phyloP scores from a whole-genome alignment of 2,113 vertebrate genomes.

The Chauna torquata region DNA sequence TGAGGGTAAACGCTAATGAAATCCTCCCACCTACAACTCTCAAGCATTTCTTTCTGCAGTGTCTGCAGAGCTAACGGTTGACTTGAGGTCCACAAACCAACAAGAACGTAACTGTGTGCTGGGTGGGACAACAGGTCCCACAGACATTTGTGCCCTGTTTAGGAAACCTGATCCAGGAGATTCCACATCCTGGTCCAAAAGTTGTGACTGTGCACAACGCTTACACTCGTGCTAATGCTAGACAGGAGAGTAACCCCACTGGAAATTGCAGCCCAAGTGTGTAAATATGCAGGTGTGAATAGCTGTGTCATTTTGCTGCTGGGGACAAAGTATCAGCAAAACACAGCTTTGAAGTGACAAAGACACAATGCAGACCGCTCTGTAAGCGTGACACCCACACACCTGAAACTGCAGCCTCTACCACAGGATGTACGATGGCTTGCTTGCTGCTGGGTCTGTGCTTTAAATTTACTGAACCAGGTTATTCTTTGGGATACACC shows the following conservation, averaged over 20 bases:
- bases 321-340: background rate
- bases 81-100: background rate
- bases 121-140: background rate
- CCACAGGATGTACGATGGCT: too few species aligned
- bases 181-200: background rate
- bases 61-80: background rate
- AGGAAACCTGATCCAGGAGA: background rate
- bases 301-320: background rate
- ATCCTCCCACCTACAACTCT: background rate
- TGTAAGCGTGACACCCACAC: background rate
- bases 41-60: background rate
- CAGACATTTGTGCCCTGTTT: background rate
- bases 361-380: background rate
- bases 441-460: background rate
- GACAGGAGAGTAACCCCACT: background rate
- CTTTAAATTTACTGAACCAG: background rate
- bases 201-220: fast-evolving
- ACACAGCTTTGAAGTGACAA: background rate
- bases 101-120: background rate
- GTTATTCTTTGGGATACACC: background rate
- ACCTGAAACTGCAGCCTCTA: background rate
- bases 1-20: background rate
- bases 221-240: fast-evolving
- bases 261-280: background rate
- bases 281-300: background rate